A percentile compares a stretch with the other conserved stretches of the same genome.
Conservation (phyloP, 2,797 vertebrate species). For the Gambelia wislizenii region DNA sequence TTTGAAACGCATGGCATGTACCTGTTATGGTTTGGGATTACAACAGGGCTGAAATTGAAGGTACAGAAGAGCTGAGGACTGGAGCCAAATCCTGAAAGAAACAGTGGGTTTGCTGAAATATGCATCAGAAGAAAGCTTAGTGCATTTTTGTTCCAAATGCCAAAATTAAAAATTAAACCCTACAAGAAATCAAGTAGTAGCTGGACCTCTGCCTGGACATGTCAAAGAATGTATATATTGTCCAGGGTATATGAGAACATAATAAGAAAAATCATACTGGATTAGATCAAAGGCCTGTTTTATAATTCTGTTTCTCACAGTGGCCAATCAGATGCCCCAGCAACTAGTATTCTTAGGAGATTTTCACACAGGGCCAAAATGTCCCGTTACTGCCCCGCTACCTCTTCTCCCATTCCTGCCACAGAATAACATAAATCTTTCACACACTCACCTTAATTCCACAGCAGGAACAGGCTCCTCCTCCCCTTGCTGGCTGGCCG, state of each 20-base stretch:
- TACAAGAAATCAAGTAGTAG: constrained; percentile 57
- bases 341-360: no score
- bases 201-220: constrained; percentile 58
- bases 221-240: constrained; percentile 59
- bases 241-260: background rate
- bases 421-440: no score
- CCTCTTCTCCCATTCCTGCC: no score
- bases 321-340: background rate
- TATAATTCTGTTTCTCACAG: background rate
- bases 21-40: background rate
- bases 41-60: background rate
- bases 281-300: background rate
- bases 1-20: background rate
- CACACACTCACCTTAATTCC: no score
- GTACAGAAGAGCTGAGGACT: background rate
- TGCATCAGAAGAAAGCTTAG: constrained; percentile 43
- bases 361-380: no score
- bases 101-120: constrained; percentile 53
- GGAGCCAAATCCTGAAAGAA: background rate
- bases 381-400: no score
- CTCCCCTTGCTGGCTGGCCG: no score
- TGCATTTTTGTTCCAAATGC: constrained; percentile 26
- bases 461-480: no score
- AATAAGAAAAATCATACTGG: background rate
- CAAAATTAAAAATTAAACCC: constrained; percentile 63